A percentile compares a stretch with the other conserved stretches of the same genome.
phyloP scores from a whole-genome alignment of 2,113 vertebrate species.

The Calypte anna region DNA sequence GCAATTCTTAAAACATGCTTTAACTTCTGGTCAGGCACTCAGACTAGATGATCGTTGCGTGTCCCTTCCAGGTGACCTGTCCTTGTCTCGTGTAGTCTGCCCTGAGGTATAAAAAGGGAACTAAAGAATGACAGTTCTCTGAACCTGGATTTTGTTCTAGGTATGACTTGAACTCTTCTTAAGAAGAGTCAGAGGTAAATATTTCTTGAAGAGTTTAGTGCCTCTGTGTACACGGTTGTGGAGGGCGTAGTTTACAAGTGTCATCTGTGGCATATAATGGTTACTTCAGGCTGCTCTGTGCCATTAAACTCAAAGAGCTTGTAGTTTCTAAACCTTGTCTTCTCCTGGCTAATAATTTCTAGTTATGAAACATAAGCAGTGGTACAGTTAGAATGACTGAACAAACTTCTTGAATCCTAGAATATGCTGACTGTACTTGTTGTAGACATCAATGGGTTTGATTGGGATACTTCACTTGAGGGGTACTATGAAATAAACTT shows the following conservation, averaged over 20 bases:
- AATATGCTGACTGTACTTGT: not conserved
- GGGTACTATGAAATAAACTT: not conserved
- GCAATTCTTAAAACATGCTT: not conserved
- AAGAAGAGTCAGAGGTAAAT: not conserved
- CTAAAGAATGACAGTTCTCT: not conserved
- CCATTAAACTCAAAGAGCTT: not conserved
- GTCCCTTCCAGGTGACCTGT: not conserved
- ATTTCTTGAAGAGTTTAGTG: not conserved
- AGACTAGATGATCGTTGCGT: not conserved
- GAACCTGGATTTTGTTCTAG: not conserved
- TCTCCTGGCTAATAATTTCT: not conserved
- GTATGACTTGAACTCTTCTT: not conserved
- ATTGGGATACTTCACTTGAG: not conserved
- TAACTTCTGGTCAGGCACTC: not conserved
- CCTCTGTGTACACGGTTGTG: not conserved
- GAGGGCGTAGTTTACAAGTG: not conserved
- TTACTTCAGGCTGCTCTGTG: not conserved
- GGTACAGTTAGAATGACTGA: not conserved
- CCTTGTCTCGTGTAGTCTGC: not conserved
- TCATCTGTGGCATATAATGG: not conserved
- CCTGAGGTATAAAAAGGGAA: not conserved
- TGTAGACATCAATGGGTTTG: not conserved
- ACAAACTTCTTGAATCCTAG: too few relatives aligned
- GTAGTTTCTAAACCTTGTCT: not conserved
- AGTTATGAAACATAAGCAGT: not conserved